Evolutionary conservation across 2,797 vertebrate genomes (phyloP).

Genomic region (Hippocampus kuda): DNA sequence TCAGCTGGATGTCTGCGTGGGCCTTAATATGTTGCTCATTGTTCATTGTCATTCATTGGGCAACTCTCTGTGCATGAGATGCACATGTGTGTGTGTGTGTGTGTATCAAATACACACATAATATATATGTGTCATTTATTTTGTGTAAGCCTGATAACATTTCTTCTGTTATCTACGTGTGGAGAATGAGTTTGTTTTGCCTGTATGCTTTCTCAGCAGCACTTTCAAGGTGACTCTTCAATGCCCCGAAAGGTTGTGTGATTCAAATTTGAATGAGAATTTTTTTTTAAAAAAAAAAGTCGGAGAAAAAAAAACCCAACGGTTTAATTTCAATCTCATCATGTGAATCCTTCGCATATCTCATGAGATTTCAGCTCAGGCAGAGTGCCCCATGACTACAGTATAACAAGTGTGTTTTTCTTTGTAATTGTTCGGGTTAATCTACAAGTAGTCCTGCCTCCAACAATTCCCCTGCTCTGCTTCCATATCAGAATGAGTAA

Average conservation of each 20-base stretch:
- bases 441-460: no score
- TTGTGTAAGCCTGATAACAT: not conserved
- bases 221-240: not conserved
- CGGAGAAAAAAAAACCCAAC: not conserved
- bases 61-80: not conserved
- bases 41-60: not conserved
- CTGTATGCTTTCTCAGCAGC: conserved; percentile 15
- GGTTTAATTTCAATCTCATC: no score
- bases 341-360: no score
- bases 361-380: no score
- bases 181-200: conserved; percentile 27
- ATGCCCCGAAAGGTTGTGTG: not conserved
- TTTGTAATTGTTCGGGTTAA: no score
- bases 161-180: conserved; percentile 15
- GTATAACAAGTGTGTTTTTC: no score
- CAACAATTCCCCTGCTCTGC: no score
- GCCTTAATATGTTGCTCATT: conserved; percentile 21
- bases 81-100: no score
- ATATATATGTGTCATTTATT: conserved; percentile 13
- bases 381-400: no score
- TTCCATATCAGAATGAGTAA: no score
- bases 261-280: no score
- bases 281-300: not conserved
- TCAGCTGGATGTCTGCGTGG: conserved; percentile 14
- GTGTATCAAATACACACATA: no score